These are phyloP conservation scores for Eolophus roseicapilla DNA, from an alignment of 2,113 vertebrate species.

Conservation along the genomic window DNA sequence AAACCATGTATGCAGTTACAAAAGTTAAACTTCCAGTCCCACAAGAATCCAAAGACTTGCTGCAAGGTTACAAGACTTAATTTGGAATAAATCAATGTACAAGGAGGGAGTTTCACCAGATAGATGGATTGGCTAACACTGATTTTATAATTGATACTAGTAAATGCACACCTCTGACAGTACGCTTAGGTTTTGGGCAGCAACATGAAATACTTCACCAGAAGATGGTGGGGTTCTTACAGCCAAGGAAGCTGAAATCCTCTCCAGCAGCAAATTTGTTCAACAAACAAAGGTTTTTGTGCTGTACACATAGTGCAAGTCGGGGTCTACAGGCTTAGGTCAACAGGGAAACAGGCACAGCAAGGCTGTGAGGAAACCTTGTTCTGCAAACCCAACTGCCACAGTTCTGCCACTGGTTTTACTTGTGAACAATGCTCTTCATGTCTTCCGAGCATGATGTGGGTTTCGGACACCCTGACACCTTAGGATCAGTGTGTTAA, in stretches of 20 bases:
- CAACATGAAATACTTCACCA: not conserved
- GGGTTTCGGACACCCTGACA: not conserved
- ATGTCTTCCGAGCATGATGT: rapidly evolving
- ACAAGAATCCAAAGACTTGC: not conserved
- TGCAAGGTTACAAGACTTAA: not conserved
- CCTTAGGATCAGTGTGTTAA: not conserved
- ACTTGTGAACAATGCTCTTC: not conserved
- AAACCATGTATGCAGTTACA: not conserved
- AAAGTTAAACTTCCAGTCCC: not conserved
- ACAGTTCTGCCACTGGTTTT: not conserved
- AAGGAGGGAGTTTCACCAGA: not conserved
- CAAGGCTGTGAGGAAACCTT: not conserved
- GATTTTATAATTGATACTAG: not conserved
- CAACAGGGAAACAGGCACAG: not conserved
- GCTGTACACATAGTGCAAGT: not conserved
- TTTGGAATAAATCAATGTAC: not conserved
- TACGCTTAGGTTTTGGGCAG: not conserved
- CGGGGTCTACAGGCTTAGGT: not conserved
- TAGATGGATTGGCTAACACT: not conserved
- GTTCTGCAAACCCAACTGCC: not conserved
- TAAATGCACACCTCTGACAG: not conserved
- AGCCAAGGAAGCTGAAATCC: not conserved
- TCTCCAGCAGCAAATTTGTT: not conserved
- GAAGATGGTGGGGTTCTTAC: not conserved
- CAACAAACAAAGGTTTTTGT: not conserved